Evolutionary conservation across 1,140 invertebrate species (phyloP), one percentile per base, ranked within the genome.

Genomic region (Pectinophora gossypiella): DNA sequence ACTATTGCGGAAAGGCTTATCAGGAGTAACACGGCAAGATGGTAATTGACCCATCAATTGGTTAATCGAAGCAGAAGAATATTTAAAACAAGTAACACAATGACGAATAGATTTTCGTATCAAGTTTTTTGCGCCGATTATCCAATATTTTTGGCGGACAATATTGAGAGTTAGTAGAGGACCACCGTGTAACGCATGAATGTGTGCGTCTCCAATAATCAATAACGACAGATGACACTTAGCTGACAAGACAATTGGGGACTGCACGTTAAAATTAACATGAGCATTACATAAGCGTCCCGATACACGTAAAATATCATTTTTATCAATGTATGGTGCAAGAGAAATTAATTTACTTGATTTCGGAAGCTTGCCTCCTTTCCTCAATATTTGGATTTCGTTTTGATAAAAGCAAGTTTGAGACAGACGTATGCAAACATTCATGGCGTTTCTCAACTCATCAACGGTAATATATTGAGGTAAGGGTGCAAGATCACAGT

Each of bases 21-120:
- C 19, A 16, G 18, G 19, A 13, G 38, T 21, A 21, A 56, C 42
- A 6, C 48, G 19, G 13, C 10, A 5, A 4, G 27, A 9, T 12
- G 58, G 58, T 27, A 60, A 27, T 19, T 56, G n/a, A 10, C 51
- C 58, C 58, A 60, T 56, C 2, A 56, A 15, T 7, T 35, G 58
- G 20, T 12, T 32, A 12, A 5, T 12, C 7, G 35, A 18, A 13
- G 16, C 43, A 3, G 54, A 47, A 22, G 42, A 27, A 3, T 13
- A 10, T 15, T 38, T 35, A 46, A 51, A 57, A 42, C 54, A 60
- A 23, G 19, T 2, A 16, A 56, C 47, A 35, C 58, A 60, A 15
- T 47, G 23, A 10, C 20, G 12, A 19, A 61, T 12, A 36, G 21
- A 2, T 20, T 23, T 19, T 40, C 44, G 27, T n/a, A 53, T 36